These are phyloP conservation scores for Apamea epomidion DNA, from an alignment of 2,888 invertebrate genomes.

Conservation along the genomic window DNA sequence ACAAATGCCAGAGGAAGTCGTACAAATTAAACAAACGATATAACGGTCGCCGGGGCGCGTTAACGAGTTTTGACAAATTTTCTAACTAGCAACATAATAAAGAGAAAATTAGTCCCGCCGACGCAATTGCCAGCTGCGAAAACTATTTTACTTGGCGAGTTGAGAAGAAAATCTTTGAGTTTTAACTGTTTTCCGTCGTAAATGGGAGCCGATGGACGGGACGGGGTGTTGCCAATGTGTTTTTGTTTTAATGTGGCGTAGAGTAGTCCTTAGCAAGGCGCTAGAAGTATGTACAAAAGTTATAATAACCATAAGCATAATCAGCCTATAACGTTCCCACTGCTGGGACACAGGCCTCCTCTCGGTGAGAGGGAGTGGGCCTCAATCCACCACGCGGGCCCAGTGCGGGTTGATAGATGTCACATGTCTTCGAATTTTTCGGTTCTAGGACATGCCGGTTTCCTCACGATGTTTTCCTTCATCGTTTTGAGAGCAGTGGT, in stretches of 20 bases:
- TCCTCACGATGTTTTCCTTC: no score
- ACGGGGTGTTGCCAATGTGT: slow-evolving; percentile 29
- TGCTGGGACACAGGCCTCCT: no score
- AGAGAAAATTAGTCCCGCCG: slow-evolving; percentile 74
- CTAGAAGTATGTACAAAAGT: background rate
- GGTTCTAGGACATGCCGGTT: no score
- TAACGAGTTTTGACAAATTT: slow-evolving; percentile 81
- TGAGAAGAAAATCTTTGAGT: slow-evolving; percentile 47
- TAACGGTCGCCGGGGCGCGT: slow-evolving; percentile 61
- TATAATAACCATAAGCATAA: background rate
- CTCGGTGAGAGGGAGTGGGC: no score
- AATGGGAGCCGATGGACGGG: slow-evolving; percentile 23
- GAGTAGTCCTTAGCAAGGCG: background rate
- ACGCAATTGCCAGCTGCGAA: slow-evolving; percentile 55
- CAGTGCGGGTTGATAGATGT: no score
- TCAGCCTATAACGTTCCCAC: no score
- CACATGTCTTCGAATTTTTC: no score
- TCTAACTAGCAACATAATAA: slow-evolving; percentile 74
- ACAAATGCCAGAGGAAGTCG: slow-evolving; percentile 54
- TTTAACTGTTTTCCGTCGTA: slow-evolving; percentile 37
- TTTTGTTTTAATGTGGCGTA: slow-evolving; percentile 26
- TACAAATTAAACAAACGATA: slow-evolving; percentile 63
- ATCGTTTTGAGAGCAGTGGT: no score
- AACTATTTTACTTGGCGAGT: slow-evolving; percentile 55
- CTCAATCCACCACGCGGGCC: no score